These are phyloP conservation scores for Botia almorhae DNA, from an alignment of 2,797 vertebrate genomes.

Conservation along the genomic window DNA sequence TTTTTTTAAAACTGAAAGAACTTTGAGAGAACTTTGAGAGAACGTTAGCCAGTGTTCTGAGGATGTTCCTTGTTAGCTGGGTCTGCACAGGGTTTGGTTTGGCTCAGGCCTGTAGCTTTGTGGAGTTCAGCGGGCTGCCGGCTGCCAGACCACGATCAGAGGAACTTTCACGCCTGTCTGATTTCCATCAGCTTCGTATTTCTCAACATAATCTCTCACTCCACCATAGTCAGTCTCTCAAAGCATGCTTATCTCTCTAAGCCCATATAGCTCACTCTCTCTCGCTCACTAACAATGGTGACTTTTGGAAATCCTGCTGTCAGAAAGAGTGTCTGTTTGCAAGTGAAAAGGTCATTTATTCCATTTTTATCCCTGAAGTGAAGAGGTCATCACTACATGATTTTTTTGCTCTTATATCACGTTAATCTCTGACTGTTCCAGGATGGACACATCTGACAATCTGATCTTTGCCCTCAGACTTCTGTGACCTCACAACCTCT, in stretches of 20 bases:
- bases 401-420: constrained; percentile 2
- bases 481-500: not conserved
- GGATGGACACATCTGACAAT: constrained; percentile 13
- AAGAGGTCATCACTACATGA: not conserved
- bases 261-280: not conserved
- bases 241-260: constrained; percentile 15
- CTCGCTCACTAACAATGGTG: constrained; percentile 38
- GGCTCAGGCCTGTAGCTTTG: constrained; percentile 15
- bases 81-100: constrained; percentile 11
- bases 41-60: too few relatives aligned
- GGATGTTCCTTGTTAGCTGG: too few relatives aligned
- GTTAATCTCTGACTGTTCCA: not conserved
- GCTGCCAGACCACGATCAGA: constrained; percentile 44
- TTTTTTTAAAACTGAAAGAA: too few relatives aligned
- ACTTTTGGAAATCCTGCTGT: constrained; percentile 46
- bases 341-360: constrained; percentile 47
- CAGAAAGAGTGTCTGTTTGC: constrained; percentile 47
- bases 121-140: not conserved
- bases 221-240: constrained; percentile 15
- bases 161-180: constrained; percentile 55
- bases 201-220: constrained; percentile 37
- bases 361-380: not conserved
- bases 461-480: constrained; percentile 9
- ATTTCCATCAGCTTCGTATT: constrained; percentile 45
- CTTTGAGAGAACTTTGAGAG: too few relatives aligned